Base-by-base conservation (phyloP, 2,888 invertebrate species). In the Epistrophe eligans region DNA sequence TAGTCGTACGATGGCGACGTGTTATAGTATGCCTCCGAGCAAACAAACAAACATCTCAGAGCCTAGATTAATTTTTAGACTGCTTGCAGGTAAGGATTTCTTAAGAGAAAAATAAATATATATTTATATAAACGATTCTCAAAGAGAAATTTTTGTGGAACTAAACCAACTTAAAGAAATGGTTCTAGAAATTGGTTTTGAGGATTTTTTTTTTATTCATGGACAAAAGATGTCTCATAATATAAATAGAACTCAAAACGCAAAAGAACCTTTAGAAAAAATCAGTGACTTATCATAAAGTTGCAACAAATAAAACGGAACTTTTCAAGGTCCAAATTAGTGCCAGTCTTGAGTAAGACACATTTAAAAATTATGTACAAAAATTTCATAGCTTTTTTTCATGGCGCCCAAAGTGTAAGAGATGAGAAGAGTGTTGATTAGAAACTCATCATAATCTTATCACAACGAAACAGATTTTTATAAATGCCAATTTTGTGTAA, bases 31-130 rank as follows among this genome's bases (percentile, higher is more conserved):
- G 57, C 50, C 76, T 80, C 66, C 57, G 11, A 71, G 52, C 28
- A 71, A 71, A 82, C 57, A 52, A 48, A 72, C 28, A 62, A n/a
- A 60, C 67, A 73, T 73, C 66, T 77, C 66, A 67, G 55, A 67
- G 50, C 62, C 72, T 48, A 67, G 67, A 73, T 60, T 60, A 24
- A 40, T 40, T 38, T 55, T 70, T 28, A 70, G 70, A 70, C 52
- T 70, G 60, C 48, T 77, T 64, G 77, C 81, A 82, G 84, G 72
- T 82, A 77, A 74, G 85, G 73, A 81, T 55, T 62, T 77, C 58
- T 43, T 52, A 24, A 58, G 45, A 64, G 28, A 55, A 52, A 70
- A 50, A 35, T 8, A 35, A 7, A 48, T 48, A 38, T 35, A 28
- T 19, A 9, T 35, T 9, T 17, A 35, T 13, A 66, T 32, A 67